A percentile compares a stretch with the other conserved stretches of the same genome.
Evolutionary conservation across 1,140 invertebrate species (phyloP).

Genomic region (Drosophila sp.): DNA sequence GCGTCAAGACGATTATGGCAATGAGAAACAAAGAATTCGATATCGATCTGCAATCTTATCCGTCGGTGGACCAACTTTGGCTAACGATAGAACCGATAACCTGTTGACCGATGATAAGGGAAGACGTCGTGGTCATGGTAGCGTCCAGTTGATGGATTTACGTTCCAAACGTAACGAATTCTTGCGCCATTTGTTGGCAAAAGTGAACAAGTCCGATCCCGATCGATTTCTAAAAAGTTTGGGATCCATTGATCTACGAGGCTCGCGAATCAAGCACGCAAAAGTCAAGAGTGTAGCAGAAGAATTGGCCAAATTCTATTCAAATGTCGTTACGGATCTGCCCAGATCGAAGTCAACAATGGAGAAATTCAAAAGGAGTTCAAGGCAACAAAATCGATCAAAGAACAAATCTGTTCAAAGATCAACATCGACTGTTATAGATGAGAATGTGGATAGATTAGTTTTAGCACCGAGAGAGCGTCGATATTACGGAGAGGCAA

Average conservation of each 20-base stretch:
- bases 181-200: background rate
- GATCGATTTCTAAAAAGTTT: background rate
- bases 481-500: slow-evolving; percentile 2
- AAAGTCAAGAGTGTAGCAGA: background rate
- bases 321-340: background rate
- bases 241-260: background rate
- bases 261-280: background rate
- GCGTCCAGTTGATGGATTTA: slow-evolving; percentile 1
- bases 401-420: too few relatives aligned
- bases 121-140: slow-evolving; percentile 21
- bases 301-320: background rate
- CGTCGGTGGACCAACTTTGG: background rate
- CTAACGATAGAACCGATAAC: background rate
- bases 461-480: background rate
- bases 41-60: background rate
- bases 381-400: too few relatives aligned
- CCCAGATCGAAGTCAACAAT: background rate
- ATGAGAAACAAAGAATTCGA: too few relatives aligned
- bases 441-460: background rate
- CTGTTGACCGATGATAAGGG: slow-evolving; percentile 14
- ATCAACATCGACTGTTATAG: too few relatives aligned
- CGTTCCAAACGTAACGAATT: background rate
- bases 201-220: background rate
- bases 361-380: background rate
- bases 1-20: too few relatives aligned